phyloP scores from a whole-genome alignment of 2,888 invertebrate species.

The Drosophila kambysellisi region DNA sequence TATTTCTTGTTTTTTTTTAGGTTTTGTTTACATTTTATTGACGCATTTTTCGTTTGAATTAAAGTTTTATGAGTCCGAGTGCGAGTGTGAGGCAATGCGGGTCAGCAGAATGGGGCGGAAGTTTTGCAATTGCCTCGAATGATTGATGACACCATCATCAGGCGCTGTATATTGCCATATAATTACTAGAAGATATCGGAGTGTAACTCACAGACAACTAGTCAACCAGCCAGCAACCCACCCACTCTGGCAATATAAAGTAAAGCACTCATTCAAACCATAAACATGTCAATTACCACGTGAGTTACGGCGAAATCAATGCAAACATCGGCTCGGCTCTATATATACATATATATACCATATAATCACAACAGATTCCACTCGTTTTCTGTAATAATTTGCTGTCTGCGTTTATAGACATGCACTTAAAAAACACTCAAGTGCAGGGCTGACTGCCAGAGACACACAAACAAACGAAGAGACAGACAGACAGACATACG shows the following conservation, averaged over 20 bases:
- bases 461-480: conserved; percentile 15
- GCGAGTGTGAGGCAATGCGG: conserved; percentile 52
- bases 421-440: conserved; percentile 79
- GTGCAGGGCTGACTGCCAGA: conserved; percentile 66
- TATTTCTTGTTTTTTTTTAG: conserved; percentile 3
- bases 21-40: conserved; percentile 64
- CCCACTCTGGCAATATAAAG: conserved; percentile 21
- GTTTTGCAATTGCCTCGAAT: conserved; percentile 66
- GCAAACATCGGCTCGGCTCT: conserved; percentile 44
- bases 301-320: conserved; percentile 76
- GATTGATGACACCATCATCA: conserved; percentile 64
- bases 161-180: conserved; percentile 21
- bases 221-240: background rate
- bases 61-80: conserved; percentile 56
- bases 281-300: conserved; percentile 78
- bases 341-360: background rate
- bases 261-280: conserved; percentile 56
- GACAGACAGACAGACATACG: background rate
- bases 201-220: background rate
- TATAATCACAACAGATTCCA: conserved; percentile 36
- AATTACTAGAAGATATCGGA: conserved; percentile 57
- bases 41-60: conserved; percentile 62
- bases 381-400: conserved; percentile 65
- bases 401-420: conserved; percentile 71
- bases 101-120: conserved; percentile 57